phyloP scores from a whole-genome alignment of 2,888 invertebrate species.

The Netelia melanura region DNA sequence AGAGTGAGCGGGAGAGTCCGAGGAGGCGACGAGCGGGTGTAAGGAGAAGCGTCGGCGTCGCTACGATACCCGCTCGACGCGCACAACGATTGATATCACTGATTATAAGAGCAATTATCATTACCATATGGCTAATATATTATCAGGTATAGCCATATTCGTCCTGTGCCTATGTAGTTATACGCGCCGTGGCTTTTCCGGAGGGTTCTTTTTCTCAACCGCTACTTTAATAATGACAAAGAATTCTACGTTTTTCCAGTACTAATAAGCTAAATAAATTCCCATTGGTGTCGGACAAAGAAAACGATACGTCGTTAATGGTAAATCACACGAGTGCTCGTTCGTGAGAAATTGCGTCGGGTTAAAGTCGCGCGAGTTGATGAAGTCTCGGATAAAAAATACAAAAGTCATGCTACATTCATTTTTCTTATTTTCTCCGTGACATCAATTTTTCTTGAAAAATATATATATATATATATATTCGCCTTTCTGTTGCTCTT shows the following conservation, averaged over 20 bases:
- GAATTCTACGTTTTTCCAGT: not conserved
- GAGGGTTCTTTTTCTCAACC: conserved; percentile 19
- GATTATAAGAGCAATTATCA: conserved; percentile 81
- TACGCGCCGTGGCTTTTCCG: conserved; percentile 33
- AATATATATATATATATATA: not conserved
- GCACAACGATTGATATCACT: conserved; percentile 79
- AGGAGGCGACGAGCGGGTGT: not conserved
- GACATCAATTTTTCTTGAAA: not conserved
- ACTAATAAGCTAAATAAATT: not conserved
- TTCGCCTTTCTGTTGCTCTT: too few species aligned
- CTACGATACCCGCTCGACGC: conserved; percentile 71
- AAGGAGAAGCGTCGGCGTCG: conserved; percentile 68
- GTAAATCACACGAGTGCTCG: not conserved
- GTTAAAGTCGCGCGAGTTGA: not conserved
- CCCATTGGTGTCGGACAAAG: not conserved
- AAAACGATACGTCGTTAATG: conserved; percentile 4
- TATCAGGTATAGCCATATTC: conserved; percentile 74
- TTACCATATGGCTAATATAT: conserved; percentile 77
- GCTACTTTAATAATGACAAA: not conserved
- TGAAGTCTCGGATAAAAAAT: not conserved
- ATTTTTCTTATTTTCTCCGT: not conserved
- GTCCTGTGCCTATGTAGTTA: conserved; percentile 5
- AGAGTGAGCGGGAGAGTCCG: not conserved
- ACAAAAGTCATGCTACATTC: not conserved
- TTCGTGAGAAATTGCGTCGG: not conserved